Percentiles rank a stretch among this genome's conserved stretches.
phyloP scores from a whole-genome alignment of 2,888 invertebrate species.

The Synergus gifuensis region DNA sequence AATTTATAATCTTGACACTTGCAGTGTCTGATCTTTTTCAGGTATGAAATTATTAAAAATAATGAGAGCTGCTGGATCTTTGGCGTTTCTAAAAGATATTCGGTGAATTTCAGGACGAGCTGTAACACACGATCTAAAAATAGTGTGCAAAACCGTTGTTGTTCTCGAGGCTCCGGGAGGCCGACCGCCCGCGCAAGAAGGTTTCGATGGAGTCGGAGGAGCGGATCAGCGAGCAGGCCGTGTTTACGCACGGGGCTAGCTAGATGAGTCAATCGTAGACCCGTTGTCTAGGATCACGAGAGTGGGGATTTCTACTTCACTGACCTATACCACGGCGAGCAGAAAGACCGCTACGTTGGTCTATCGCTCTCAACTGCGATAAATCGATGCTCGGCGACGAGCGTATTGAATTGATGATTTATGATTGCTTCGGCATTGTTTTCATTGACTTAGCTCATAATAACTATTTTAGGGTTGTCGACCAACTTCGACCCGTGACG shows the following conservation, averaged over 20 bases:
- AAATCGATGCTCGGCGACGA: slow-evolving; percentile 48
- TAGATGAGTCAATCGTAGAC: slow-evolving; percentile 76
- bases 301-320: slow-evolving; percentile 69
- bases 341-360: slow-evolving; percentile 60
- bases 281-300: slow-evolving; percentile 72
- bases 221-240: slow-evolving; percentile 49
- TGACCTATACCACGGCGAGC: slow-evolving; percentile 74
- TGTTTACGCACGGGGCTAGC: slow-evolving; percentile 64
- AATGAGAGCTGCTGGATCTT: neutral
- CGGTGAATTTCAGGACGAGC: slow-evolving; percentile 45
- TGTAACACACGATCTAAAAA: slow-evolving; percentile 49
- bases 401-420: neutral
- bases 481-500: slow-evolving; percentile 27
- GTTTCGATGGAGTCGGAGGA: slow-evolving; percentile 56
- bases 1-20: neutral
- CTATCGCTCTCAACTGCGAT: slow-evolving; percentile 50
- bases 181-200: slow-evolving; percentile 33
- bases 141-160: slow-evolving; percentile 45
- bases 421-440: neutral
- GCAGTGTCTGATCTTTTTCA: neutral
- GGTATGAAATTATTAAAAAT: slow-evolving; percentile 20
- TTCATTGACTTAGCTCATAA: neutral
- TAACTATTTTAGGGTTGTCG: slow-evolving; percentile 20
- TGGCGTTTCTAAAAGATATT: slow-evolving; percentile 20
- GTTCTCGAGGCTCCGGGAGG: slow-evolving; percentile 51